Conservation (phyloP, 2,797 vertebrate species). For the Lagodon rhomboides region DNA sequence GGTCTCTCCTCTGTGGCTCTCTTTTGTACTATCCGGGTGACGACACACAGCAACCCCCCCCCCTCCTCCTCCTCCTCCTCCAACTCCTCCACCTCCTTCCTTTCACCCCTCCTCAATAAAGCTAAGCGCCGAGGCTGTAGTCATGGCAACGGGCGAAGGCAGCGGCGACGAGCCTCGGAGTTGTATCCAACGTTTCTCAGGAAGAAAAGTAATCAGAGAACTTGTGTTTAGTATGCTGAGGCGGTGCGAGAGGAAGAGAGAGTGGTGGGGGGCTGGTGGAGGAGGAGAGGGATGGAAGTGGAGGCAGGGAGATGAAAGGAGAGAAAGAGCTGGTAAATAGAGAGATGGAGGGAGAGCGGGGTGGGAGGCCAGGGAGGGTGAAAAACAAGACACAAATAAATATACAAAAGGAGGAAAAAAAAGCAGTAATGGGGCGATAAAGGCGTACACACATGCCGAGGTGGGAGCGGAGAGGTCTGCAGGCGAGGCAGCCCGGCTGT, state of each 20-base stretch:
- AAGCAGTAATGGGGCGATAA: conserved; percentile 45
- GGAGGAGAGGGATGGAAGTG: conserved; percentile 27
- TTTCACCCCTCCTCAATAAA: conserved; percentile 74
- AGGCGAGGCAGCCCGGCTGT: neutral
- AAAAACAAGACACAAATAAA: conserved; percentile 58
- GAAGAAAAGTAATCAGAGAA: conserved; percentile 91
- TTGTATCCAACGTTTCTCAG: conserved; percentile 83
- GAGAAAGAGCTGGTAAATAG: conserved; percentile 24
- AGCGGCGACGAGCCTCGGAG: conserved; percentile 78
- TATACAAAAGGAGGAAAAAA: conserved; percentile 53
- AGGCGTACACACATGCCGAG: conserved; percentile 30
- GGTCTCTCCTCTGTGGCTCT: conserved; percentile 44
- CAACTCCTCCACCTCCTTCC: conserved; percentile 53
- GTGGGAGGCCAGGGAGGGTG: conserved; percentile 43
- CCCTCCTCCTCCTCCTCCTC: neutral
- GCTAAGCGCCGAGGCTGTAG: conserved; percentile 83
- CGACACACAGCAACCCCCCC: conserved; percentile 52
- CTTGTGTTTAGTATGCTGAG: conserved; percentile 92
- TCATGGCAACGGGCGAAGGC: conserved; percentile 88
- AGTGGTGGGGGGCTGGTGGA: conserved; percentile 37
- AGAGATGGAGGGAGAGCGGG: conserved; percentile 34
- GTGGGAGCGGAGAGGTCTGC: conserved; percentile 32
- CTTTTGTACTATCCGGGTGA: conserved; percentile 66
- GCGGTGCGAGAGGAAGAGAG: conserved; percentile 66
- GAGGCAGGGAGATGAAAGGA: conserved; percentile 59